phyloP scores from a whole-genome alignment of 2,888 invertebrate species.

The Pantelozetes paolii region DNA sequence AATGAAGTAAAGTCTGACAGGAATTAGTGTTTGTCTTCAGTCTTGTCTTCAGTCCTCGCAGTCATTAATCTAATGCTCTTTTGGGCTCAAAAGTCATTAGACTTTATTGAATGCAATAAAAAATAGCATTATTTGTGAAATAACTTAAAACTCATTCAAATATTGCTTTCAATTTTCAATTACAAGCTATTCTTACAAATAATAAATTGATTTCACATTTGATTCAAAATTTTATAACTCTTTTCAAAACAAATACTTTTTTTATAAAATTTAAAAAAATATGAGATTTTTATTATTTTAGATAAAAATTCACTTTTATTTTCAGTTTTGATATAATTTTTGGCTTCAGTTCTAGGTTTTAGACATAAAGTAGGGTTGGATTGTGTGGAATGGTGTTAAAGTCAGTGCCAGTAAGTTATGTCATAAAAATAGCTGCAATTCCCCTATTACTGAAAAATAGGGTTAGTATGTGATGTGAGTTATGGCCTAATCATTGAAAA shows the following conservation, averaged over 20 bases:
- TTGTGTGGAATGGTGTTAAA: not conserved
- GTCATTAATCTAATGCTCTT: too few relatives aligned
- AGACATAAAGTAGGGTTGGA: not conserved
- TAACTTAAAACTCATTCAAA: too few relatives aligned
- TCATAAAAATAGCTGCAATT: not conserved
- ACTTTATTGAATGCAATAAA: not conserved
- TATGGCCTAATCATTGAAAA: constrained; percentile 16
- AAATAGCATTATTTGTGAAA: not conserved
- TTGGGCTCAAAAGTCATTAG: too few relatives aligned
- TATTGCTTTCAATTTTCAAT: not conserved
- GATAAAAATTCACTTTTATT: not conserved
- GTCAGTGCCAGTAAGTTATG: not conserved
- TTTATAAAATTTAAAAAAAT: too few relatives aligned
- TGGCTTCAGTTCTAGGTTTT: too few relatives aligned
- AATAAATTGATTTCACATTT: not conserved
- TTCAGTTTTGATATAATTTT: not conserved
- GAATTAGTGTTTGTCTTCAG: not conserved
- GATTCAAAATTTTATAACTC: too few relatives aligned
- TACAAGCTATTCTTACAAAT: not conserved
- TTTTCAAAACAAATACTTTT: too few relatives aligned
- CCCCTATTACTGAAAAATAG: not conserved
- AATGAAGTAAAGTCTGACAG: not conserved
- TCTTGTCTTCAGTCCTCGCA: not conserved
- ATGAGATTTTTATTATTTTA: too few relatives aligned
- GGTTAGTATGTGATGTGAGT: not conserved